Percentiles rank a stretch among this genome's conserved stretches.
phyloP scores from a whole-genome alignment of 2,888 invertebrate species.

The Latrodectus hesperus region DNA sequence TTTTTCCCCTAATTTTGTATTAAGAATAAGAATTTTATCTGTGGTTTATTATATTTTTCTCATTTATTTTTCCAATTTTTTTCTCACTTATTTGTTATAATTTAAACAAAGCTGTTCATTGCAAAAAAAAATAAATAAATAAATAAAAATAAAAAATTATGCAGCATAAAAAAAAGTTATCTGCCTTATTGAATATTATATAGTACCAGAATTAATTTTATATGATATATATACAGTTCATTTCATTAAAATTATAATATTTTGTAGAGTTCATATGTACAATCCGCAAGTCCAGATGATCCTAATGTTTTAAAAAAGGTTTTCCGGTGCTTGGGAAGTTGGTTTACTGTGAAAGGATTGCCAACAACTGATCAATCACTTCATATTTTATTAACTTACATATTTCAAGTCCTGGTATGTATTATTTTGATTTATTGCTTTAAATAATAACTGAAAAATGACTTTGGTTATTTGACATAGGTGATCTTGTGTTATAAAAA shows the following conservation, averaged over 20 bases:
- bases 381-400: conserved; percentile 48
- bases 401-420: conserved; percentile 60
- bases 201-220: too few species aligned
- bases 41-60: too few species aligned
- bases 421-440: not conserved
- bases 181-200: too few species aligned
- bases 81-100: too few species aligned
- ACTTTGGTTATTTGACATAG: not conserved
- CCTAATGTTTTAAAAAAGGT: conserved; percentile 78
- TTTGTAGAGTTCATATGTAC: conserved; percentile 82
- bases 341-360: conserved; percentile 90
- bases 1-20: too few species aligned
- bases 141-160: too few species aligned
- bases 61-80: too few species aligned
- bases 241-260: conserved; percentile 3
- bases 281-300: conserved; percentile 80
- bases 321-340: conserved; percentile 90
- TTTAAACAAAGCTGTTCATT: too few species aligned
- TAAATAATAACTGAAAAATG: not conserved
- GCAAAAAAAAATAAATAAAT: too few species aligned
- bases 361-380: conserved; percentile 80
- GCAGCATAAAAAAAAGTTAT: too few species aligned
- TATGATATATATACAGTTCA: too few species aligned
- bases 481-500: not conserved
- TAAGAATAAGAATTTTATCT: too few species aligned